phyloP scores from a whole-genome alignment of 2,888 invertebrate species.

The Teinopalpus imperialis region DNA sequence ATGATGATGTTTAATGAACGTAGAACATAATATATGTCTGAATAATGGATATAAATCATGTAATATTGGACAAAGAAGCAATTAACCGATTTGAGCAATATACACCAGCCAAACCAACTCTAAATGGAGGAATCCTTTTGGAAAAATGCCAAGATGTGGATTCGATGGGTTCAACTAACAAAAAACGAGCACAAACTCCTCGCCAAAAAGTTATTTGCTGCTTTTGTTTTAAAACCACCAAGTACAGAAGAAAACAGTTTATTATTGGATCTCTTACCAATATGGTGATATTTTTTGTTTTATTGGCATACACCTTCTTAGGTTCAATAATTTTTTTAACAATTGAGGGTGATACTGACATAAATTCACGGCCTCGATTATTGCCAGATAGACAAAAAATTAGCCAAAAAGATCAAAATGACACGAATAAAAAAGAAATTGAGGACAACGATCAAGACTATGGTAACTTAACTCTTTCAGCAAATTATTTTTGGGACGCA shows the following conservation, averaged over 20 bases:
- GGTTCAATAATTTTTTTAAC: slow-evolving; percentile 92
- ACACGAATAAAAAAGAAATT: slow-evolving; percentile 56
- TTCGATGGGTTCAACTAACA: slow-evolving; percentile 74
- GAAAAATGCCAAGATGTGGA: slow-evolving; percentile 80
- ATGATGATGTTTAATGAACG: slow-evolving; percentile 56
- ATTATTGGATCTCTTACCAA: slow-evolving; percentile 90
- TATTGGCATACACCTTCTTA: slow-evolving; percentile 89
- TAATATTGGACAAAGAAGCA: slow-evolving; percentile 75
- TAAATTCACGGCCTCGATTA: slow-evolving; percentile 74
- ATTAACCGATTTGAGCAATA: slow-evolving; percentile 78
- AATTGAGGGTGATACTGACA: slow-evolving; percentile 87
- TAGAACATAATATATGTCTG: slow-evolving; percentile 50
- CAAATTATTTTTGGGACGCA: slow-evolving; percentile 77
- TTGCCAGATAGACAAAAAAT: slow-evolving; percentile 76
- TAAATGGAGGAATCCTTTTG: slow-evolving; percentile 75
- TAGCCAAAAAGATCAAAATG: slow-evolving; percentile 72
- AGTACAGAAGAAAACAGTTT: slow-evolving; percentile 82
- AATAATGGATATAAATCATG: slow-evolving; percentile 77
- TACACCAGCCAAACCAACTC: slow-evolving; percentile 71
- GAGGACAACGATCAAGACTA: slow-evolving; percentile 64
- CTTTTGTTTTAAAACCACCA: slow-evolving; percentile 80
- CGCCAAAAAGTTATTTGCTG: slow-evolving; percentile 79
- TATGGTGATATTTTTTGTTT: slow-evolving; percentile 89
- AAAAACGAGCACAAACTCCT: slow-evolving; percentile 71
- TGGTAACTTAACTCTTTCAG: slow-evolving; percentile 65